These are phyloP conservation scores for Pseudobourletiella spinata DNA, from an alignment of 1,140 invertebrate genomes.

Conservation along the genomic window DNA sequence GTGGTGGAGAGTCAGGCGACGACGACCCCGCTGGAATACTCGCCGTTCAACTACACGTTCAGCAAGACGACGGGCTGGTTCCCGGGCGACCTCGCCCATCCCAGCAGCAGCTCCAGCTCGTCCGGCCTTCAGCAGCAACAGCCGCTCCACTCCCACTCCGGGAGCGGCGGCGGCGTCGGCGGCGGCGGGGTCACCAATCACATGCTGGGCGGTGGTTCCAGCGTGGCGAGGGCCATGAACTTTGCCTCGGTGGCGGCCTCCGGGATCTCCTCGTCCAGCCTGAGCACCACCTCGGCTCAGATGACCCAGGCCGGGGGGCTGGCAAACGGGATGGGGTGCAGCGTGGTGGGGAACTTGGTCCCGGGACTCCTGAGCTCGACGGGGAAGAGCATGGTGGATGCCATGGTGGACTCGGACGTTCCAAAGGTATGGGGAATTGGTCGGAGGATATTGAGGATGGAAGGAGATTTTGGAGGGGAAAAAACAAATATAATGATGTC, in stretches of 20 bases:
- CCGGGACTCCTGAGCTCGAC: background rate
- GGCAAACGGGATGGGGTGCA: background rate
- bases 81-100: constrained; percentile 29
- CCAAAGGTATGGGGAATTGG: no score
- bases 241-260: constrained; percentile 37
- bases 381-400: constrained; percentile 10
- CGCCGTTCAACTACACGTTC: constrained; percentile 65
- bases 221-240: constrained; percentile 32
- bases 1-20: background rate
- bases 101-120: background rate
- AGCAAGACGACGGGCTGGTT: constrained; percentile 43
- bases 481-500: background rate
- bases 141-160: background rate
- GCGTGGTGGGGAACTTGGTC: background rate
- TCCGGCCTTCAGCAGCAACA: constrained; percentile 12
- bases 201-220: background rate
- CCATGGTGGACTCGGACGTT: constrained; percentile 15
- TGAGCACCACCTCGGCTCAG: constrained; percentile 28
- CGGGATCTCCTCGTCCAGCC: constrained; percentile 30
- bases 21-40: constrained; percentile 53
- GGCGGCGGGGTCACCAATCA: constrained; percentile 2
- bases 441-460: no score
- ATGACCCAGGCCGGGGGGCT: constrained; percentile 30
- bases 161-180: background rate
- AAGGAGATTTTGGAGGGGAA: background rate